A percentile compares a stretch with the other conserved stretches of the same genome.
phyloP scores from a whole-genome alignment of 1,140 invertebrate species.

The Pollicipes pollicipes region DNA sequence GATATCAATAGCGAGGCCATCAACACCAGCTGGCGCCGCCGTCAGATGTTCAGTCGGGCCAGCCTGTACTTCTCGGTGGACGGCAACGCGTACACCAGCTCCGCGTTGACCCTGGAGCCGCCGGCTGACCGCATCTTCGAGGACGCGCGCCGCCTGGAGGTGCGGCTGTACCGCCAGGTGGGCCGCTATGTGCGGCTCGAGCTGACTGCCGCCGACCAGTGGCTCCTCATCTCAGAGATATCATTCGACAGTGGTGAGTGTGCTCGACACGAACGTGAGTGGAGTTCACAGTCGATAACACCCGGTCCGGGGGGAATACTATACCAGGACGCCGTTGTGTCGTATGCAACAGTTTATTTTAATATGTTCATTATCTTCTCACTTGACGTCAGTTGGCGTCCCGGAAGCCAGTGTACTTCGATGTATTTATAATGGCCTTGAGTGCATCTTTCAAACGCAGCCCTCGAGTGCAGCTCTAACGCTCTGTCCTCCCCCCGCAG shows the following conservation, averaged over 20 bases:
- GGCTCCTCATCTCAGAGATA: slow-evolving; percentile 77
- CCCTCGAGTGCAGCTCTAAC: too few species aligned
- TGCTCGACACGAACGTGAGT: too few species aligned
- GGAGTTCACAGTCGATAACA: too few species aligned
- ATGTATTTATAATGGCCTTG: too few species aligned
- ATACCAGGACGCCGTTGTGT: too few species aligned
- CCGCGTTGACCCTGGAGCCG: slow-evolving; percentile 42
- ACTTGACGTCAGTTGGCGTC: too few species aligned
- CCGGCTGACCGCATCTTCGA: slow-evolving; percentile 60
- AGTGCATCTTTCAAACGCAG: too few species aligned
- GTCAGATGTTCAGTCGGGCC: slow-evolving; percentile 43
- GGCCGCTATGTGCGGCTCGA: slow-evolving; percentile 58
- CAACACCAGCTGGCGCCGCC: neutral
- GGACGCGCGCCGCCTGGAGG: slow-evolving; percentile 59
- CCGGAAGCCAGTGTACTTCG: too few species aligned
- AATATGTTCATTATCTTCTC: too few species aligned
- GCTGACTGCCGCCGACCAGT: slow-evolving; percentile 61
- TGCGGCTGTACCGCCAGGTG: slow-evolving; percentile 56
- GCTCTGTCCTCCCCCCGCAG: neutral
- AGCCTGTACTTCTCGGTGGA: slow-evolving; percentile 50
- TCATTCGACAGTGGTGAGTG: slow-evolving; percentile 40
- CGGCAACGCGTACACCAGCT: slow-evolving; percentile 39
- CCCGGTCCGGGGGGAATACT: too few species aligned
- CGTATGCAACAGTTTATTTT: too few species aligned
- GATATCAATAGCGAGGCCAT: too few species aligned